Evolutionary conservation across 2,797 vertebrate species (phyloP).

Genomic region (Staurois parvus): DNA sequence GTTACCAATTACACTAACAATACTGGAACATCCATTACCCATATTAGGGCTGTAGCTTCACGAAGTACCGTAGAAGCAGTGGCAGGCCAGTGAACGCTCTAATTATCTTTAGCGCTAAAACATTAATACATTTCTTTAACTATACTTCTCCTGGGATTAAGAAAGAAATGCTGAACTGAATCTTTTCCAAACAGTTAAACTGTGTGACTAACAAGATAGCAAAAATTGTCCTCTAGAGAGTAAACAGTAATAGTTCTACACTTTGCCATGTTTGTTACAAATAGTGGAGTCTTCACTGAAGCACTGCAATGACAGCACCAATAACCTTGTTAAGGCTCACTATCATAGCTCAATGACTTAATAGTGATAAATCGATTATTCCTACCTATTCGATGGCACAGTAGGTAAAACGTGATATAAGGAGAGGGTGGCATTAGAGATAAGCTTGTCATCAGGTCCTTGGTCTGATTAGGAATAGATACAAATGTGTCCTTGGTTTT

Average conservation of each 20-base stretch:
- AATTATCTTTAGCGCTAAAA: conserved; percentile 6
- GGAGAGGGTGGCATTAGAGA: too few relatives aligned
- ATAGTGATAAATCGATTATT: too few relatives aligned
- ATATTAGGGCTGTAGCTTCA: neutral
- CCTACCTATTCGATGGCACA: too few relatives aligned
- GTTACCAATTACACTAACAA: neutral
- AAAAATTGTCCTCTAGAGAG: neutral
- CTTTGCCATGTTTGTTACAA: neutral
- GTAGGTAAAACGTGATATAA: too few relatives aligned
- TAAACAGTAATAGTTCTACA: neutral
- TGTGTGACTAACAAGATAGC: neutral
- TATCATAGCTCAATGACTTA: too few relatives aligned
- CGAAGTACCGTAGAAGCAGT: neutral
- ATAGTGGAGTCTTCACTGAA: neutral
- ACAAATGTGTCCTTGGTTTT: too few relatives aligned
- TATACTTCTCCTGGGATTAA: neutral
- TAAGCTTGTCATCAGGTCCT: too few relatives aligned
- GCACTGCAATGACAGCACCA: neutral
- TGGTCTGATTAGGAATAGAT: too few relatives aligned
- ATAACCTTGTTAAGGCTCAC: too few relatives aligned
- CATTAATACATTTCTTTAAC: neutral
- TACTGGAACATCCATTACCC: neutral
- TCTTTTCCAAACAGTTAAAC: conserved; percentile 6
- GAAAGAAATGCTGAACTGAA: neutral
- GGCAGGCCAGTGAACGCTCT: neutral